Evolutionary conservation across 2,113 vertebrate species (phyloP).

Genomic region (Myotis brandtii): DNA sequence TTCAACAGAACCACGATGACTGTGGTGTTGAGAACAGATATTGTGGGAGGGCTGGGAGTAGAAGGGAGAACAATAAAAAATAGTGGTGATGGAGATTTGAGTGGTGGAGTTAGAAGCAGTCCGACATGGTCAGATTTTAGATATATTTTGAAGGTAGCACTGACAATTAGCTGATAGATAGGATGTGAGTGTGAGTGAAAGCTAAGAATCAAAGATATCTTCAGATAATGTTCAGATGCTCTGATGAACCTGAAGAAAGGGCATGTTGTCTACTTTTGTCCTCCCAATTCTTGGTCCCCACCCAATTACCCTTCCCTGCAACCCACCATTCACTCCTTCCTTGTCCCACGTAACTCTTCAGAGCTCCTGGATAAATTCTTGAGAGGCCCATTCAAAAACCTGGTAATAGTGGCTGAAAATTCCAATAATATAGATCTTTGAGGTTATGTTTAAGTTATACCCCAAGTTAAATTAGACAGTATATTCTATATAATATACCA

Average conservation of each 20-base stretch:
- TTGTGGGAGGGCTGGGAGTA: neutral
- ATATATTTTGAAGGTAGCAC: neutral
- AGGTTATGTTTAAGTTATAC: neutral
- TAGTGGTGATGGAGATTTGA: neutral
- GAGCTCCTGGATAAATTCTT: neutral
- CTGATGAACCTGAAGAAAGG: neutral
- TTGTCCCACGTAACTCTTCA: neutral
- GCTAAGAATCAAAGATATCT: neutral
- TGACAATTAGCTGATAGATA: neutral
- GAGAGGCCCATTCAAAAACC: neutral
- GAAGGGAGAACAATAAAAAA: neutral
- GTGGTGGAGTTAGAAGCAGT: neutral
- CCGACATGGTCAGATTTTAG: neutral
- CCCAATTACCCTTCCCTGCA: neutral
- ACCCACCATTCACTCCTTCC: neutral
- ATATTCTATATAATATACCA: neutral
- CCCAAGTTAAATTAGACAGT: neutral
- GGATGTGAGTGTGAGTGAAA: neutral
- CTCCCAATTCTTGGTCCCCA: neutral
- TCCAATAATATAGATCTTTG: neutral
- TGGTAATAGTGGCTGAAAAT: neutral
- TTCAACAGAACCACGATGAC: neutral
- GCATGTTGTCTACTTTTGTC: neutral
- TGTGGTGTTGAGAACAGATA: neutral
- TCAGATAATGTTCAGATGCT: neutral